Percentiles rank a stretch among this genome's conserved stretches.
phyloP scores from a whole-genome alignment of 2,113 vertebrate genomes.

The Tenebrosternarchus preto region DNA sequence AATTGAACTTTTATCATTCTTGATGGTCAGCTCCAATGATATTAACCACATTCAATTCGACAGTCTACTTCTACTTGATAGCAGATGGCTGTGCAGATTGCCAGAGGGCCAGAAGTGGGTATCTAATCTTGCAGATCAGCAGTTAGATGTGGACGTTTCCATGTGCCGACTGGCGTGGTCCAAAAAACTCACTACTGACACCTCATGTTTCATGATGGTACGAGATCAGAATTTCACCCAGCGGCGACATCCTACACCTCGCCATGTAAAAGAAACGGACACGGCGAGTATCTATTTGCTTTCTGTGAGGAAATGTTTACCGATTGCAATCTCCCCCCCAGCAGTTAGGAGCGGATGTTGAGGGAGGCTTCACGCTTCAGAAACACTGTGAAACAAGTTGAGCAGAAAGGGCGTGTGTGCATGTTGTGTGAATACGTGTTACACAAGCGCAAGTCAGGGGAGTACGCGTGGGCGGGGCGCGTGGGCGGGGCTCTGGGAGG shows the following conservation, averaged over 20 bases:
- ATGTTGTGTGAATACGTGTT: too few species aligned
- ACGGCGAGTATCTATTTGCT: not conserved
- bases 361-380: not conserved
- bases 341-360: not conserved
- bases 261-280: not conserved
- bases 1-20: not conserved
- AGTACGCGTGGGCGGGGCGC: too few species aligned
- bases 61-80: not conserved
- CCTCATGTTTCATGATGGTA: too few species aligned
- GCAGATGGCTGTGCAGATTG: not conserved
- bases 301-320: not conserved
- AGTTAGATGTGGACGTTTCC: not conserved
- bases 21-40: not conserved
- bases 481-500: too few species aligned
- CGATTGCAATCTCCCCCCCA: not conserved
- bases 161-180: too few species aligned
- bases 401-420: not conserved
- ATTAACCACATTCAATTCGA: not conserved
- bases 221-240: not conserved
- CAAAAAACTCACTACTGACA: too few species aligned
- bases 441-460: too few species aligned
- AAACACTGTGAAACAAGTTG: not conserved
- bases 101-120: too few species aligned
- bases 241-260: not conserved
- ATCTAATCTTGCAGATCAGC: too few species aligned